Base-by-base conservation (phyloP, 2,113 vertebrate species). In the Chloroceryle aenea region DNA sequence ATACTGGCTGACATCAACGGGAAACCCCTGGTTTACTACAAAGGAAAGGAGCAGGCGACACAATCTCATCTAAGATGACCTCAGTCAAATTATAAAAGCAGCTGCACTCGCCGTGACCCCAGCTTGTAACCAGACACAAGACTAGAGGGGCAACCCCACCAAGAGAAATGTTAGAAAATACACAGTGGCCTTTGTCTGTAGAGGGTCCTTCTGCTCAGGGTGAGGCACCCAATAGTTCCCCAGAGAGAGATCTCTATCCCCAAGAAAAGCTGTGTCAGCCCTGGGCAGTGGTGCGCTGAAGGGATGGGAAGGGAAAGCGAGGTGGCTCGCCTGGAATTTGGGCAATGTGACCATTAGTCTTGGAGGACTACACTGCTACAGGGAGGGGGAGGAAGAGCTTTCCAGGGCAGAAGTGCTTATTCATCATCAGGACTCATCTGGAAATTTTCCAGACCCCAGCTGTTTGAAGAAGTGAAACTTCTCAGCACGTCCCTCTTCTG, bases 341-440 rank as follows among this genome's bases (percentile, higher is more conserved):
- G 73, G 64, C 86, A 72, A 75, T 85, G 92, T 7, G 3, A 26
- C 34, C 87, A 38, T 61, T 27, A 25, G 38, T 26, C 45, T 42
- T 47, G 47, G 34, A 90, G 56, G 56, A 14, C 25, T 69, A 18
- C 1, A 4, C 56, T 78, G 66, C 32, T 67, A 18, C 53, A 82
- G 53, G 47, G 69, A 89, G 77, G 47, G 29, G 66, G 38, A 89
- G 78, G 89, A 89, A 82, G 93, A 75, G 69, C 78, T 87, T 87
- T 87, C 87, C 90, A 85, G 59, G 62, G 78, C 4, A 27, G 61
- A 94, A 95, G 17, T 59, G 92, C 87, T 96, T 95, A 97, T 87
- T 96, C 93, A 87, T 91, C 92, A 93, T 23, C 87, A 93, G 81
- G 87, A 82, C 66, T 91, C 81, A 12, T 36, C 22, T 93, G 90